Evolutionary conservation across 2,797 vertebrate species (phyloP), one percentile per base, ranked within the genome.

Genomic region (Novumbra hubbsi): DNA sequence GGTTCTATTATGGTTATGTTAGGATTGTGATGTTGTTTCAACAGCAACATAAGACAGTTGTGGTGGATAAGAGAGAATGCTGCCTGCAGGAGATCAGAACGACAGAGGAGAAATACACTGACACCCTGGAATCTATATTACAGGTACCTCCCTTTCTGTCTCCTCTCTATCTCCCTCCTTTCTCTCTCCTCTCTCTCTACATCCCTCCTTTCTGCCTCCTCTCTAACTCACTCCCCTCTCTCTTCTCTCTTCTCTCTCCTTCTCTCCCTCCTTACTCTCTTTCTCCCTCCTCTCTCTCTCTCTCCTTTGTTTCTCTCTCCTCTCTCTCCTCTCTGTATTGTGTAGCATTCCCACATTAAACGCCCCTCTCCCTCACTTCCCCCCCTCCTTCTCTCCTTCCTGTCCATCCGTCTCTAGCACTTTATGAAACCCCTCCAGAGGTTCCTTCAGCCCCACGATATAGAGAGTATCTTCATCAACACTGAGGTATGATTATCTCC

Each of bases 381-480:
- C 55, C 66, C 14, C 21, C 28, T 8, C 32, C 14, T 1, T 0
- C 48, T 72, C 65, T 49, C 52, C 69, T 49, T 69, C 14, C 28
- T 55, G 52, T 28, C 1, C 73, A 5, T 66, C 38, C 38, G 32
- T 41, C 70, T 73, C 64, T 87, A 98, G 96, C 93, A 97, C 88
- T 98, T 98, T 88, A 90, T 96, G 92, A 96, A 92, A 77, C 96
- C 96, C 0, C 89, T 98, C 70, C 92, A 94, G 73, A 86, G 82
- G 75, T 97, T 97, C 73, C 93, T 97, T 17, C 82, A 86, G 12
- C 68, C 84, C 5, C 86, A 90, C 7, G 96, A 98, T 76, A 90
- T 96, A 0, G 96, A 96, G 84, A 95, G 83, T 52, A 95, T 98
- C 89, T 98, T 98, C 86, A 95, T 96, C 85, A 98, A 98, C 84